These are phyloP conservation scores for Pseudonaja textilis DNA, from an alignment of 2,113 vertebrate genomes.

Conservation along the genomic window DNA sequence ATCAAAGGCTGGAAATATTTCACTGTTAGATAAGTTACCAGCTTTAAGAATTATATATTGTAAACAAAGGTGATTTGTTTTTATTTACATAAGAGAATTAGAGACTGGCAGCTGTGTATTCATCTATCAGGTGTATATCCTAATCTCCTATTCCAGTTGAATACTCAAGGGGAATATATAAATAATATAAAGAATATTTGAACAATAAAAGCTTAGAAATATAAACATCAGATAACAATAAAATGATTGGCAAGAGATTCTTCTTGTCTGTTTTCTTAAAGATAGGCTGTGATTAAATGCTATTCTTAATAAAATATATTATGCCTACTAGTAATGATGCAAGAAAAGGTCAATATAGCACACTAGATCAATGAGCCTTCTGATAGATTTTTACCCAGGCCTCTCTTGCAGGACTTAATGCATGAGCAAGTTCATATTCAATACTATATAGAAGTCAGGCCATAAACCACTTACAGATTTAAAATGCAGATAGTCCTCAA, in stretches of 20 bases:
- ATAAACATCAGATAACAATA: not conserved
- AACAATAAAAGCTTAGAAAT: not conserved
- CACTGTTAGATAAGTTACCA: not conserved
- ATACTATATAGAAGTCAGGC: not conserved
- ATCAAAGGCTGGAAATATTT: not conserved
- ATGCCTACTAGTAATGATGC: not conserved
- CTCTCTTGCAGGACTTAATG: not conserved
- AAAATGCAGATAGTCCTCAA: not conserved
- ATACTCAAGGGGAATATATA: not conserved
- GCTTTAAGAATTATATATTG: not conserved
- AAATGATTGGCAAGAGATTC: not conserved
- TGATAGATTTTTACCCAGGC: not conserved
- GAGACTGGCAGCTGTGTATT: not conserved
- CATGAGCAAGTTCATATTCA: not conserved
- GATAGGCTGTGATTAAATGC: not conserved
- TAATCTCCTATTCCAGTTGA: not conserved
- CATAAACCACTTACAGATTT: not conserved
- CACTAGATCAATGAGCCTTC: not conserved
- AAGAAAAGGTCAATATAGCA: not conserved
- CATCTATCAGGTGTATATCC: not conserved
- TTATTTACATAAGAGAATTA: not conserved
- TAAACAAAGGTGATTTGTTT: not conserved
- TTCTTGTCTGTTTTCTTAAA: not conserved
- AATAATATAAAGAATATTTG: not conserved
- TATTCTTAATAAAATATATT: not conserved